Evolutionary conservation across 1,140 invertebrate species (phyloP), one percentile per base, ranked within the genome.

Genomic region (Calephelis virginiensis): DNA sequence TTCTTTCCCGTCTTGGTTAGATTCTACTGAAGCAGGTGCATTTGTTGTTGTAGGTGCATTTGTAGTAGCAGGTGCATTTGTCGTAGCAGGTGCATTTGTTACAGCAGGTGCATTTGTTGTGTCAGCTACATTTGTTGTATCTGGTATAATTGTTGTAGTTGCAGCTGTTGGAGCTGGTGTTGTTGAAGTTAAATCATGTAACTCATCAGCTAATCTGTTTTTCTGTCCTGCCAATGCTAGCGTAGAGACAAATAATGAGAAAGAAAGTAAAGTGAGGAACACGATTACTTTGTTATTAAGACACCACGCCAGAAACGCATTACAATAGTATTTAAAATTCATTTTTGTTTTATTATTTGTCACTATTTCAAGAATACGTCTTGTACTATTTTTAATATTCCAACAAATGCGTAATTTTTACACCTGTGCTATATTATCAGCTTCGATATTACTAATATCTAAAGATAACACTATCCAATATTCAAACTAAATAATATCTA

Each of bases 251-350:
- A 90, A 86, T 6, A 89, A 66, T 53, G 78, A 81, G 53, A 90
- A 90, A 1, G 80, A 86, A 6, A 90, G 62, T 17, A 89, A 61
- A 66, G 76, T 74, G 1, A 90, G 75, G 8, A 90, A 75, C 8
- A 90, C 88, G 49, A 90, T 90, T 0, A 84, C 66, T 75, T 90
- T 90, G 62, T 90, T 90, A 43, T 90, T 81, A 45, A 87, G 50
- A 75, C 83, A 82, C 87, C 87, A 90, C 9, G 64, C 78, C 11
- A 83, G 40, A 2, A 72, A 76, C 46, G 72, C 69, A 11, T 85
- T 76, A 6, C 73, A 79, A 63, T 84, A 86, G 70, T 89, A 87
- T 72, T 74, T 76, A 50, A 76, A 82, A 68, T 70, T 80, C 82
- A 84, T 88, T 74, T 80, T 81, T 4, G 14, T 59, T 50, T 37